Evolutionary conservation across 2,113 vertebrate genomes (phyloP), one percentile per base, ranked within the genome.

Genomic region (Otocyon megalotis): DNA sequence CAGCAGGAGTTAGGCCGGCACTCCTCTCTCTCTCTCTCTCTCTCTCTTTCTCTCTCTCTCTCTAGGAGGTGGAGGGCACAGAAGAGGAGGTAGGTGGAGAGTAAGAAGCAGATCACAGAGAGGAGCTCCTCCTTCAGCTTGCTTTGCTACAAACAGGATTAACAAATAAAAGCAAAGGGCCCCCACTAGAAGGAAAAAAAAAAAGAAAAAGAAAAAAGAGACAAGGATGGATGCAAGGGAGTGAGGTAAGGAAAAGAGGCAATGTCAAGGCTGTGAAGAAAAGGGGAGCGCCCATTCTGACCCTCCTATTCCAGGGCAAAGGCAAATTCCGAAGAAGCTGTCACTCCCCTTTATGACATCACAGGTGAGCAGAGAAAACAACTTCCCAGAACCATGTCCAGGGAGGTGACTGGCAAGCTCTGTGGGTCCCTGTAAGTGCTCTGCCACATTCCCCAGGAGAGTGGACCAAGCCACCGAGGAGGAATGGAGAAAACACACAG

Each of bases 61-160:
- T 98, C 98, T 98, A 98, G 98, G 97, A 99, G 98, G 98, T 96
- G 98, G 84, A 95, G 98, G 98, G 97, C 96, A 98, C 96, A 98
- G 98, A 98, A 98, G 98, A 99, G 98, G 98, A 98, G 89, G 98
- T 96, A 98, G 98, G 97, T 96, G 98, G 98, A 98, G 97, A 98
- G 93, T 96, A 98, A 98, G 98, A 99, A 98, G 97, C 98, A 98
- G 98, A 99, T 98, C 99, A 98, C 98, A 97, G 90, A 98, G 96
- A 98, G 97, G 98, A 98, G 97, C 97, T 98, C 98, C 98, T 98
- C 98, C 98, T 98, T 98, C 98, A 98, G 98, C 98, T 93, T 99
- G 99, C 98, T 99, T 99, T 99, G 98, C 98, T 99, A 99, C 97
- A 99, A 99, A 99, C 98, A 99, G 98, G 98, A 98, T 99, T 99